A percentile compares a stretch with the other conserved stretches of the same genome.
These are phyloP conservation scores for Copsychus sechellarum DNA, from an alignment of 2,113 vertebrate species.

Conservation along the genomic window DNA sequence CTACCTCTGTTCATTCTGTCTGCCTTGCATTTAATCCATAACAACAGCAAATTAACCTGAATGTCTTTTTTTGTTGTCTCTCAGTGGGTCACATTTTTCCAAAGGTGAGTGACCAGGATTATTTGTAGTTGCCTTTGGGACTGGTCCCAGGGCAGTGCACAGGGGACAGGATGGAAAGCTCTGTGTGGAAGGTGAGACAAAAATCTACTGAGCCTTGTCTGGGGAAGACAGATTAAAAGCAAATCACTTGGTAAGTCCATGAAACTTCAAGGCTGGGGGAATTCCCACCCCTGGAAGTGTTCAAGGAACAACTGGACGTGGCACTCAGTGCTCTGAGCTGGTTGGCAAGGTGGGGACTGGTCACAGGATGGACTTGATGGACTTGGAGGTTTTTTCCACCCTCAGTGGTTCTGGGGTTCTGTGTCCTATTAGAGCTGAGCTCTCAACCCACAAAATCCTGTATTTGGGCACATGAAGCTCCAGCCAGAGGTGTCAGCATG, in stretches of 20 bases:
- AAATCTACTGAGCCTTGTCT: not conserved
- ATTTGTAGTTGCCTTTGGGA: not conserved
- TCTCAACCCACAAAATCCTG: not conserved
- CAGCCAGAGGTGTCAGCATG: accelerated
- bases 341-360: not conserved
- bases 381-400: not conserved
- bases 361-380: not conserved
- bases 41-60: not conserved
- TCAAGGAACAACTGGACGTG: accelerated
- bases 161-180: not conserved
- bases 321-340: not conserved
- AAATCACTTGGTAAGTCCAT: not conserved
- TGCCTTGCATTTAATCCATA: not conserved
- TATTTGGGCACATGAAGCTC: not conserved
- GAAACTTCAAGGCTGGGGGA: not conserved
- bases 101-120: not conserved
- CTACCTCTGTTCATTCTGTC: not conserved
- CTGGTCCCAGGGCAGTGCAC: not conserved
- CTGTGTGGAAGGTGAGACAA: not conserved
- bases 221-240: not conserved
- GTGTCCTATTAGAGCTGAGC: not conserved
- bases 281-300: not conserved
- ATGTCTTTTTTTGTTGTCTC: not conserved
- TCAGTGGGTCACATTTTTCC: not conserved
- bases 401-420: not conserved